These are phyloP conservation scores for Sturnira hondurensis DNA, from an alignment of 2,113 vertebrate species.

Conservation along the genomic window DNA sequence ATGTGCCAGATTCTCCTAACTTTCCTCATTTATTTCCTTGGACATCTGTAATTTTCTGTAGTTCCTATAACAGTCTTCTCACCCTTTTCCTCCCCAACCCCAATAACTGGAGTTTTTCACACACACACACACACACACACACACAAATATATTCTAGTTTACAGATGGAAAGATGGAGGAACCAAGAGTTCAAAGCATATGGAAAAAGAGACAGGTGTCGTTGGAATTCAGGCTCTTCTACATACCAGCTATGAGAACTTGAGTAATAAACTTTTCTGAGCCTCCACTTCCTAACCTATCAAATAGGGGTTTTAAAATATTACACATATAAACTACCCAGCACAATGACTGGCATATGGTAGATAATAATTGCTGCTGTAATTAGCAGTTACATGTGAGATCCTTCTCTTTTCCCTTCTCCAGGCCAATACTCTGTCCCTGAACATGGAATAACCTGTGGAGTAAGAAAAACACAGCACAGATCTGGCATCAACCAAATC, in stretches of 20 bases:
- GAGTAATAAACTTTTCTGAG: neutral
- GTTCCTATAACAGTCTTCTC: neutral
- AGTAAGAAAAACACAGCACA: neutral
- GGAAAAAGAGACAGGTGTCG: neutral
- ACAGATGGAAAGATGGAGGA: constrained; percentile 30
- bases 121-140: neutral
- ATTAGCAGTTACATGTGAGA: neutral
- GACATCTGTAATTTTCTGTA: neutral
- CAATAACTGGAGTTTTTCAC: neutral
- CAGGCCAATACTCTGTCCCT: neutral
- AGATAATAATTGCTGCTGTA: neutral
- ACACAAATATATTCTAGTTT: neutral
- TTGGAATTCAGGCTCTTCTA: neutral
- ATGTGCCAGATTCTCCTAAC: neutral
- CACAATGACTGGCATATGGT: neutral
- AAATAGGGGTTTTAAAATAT: constrained; percentile 3
- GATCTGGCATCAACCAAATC: neutral
- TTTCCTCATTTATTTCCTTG: neutral
- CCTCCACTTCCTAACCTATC: constrained; percentile 33
- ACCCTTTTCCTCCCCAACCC: neutral
- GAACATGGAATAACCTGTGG: neutral
- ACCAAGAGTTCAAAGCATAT: neutral
- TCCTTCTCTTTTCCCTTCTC: neutral
- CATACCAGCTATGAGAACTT: neutral
- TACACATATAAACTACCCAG: neutral